phyloP scores from a whole-genome alignment of 1,140 invertebrate genomes.

The Drosophila subpulchrella region DNA sequence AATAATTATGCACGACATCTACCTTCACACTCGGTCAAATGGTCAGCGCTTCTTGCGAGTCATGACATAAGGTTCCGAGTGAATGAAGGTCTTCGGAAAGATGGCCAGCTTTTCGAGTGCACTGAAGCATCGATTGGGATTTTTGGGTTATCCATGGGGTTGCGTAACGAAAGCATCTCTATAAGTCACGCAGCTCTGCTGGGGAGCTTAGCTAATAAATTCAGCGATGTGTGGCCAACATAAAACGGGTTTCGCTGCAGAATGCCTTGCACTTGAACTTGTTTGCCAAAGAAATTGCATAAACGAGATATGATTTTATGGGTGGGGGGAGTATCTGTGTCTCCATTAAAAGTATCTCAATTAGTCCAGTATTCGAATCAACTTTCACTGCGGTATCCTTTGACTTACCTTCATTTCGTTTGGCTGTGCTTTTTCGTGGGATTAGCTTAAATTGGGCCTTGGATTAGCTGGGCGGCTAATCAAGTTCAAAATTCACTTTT shows the following conservation, averaged over 20 bases:
- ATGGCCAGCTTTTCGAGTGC: conserved; percentile 42
- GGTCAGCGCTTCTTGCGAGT: conserved; percentile 19
- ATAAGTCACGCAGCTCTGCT: conserved; percentile 16
- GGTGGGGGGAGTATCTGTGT: neutral
- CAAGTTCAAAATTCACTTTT: conserved; percentile 60
- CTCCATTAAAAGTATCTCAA: conserved; percentile 27
- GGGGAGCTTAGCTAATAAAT: conserved; percentile 57
- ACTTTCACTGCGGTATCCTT: conserved; percentile 60
- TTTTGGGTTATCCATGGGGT: conserved; percentile 59
- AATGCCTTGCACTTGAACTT: conserved; percentile 77
- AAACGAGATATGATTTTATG: conserved; percentile 34
- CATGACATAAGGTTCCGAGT: conserved; percentile 62
- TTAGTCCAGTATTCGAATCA: conserved; percentile 48
- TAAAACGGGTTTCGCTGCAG: conserved; percentile 62
- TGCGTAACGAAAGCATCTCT: conserved; percentile 45
- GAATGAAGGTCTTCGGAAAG: conserved; percentile 19
- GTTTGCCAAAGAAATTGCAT: conserved; percentile 68
- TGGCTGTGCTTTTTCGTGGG: conserved; percentile 7
- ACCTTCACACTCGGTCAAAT: conserved; percentile 58
- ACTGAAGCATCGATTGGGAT: conserved; percentile 54
- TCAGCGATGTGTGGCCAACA: conserved; percentile 59
- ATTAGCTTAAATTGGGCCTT: conserved; percentile 37
- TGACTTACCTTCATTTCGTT: conserved; percentile 68
- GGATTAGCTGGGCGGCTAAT: conserved; percentile 62
- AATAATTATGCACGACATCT: conserved; percentile 77